These are phyloP conservation scores for Oryzias sinensis DNA, from an alignment of 2,797 vertebrate species.

Conservation along the genomic window DNA sequence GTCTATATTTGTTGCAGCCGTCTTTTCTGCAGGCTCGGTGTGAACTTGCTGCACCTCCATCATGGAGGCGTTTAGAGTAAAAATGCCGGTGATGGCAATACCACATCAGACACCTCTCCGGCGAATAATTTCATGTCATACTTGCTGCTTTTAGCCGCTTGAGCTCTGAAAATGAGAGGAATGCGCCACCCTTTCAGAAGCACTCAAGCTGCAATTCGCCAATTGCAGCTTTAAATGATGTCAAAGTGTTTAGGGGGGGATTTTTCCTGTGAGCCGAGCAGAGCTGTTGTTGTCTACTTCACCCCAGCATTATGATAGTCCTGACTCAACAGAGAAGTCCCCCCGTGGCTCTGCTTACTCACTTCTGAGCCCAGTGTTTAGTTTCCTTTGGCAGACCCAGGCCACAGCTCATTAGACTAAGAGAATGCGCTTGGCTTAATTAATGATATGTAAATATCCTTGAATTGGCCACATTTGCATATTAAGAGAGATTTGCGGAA, in stretches of 20 bases:
- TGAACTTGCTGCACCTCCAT: constrained; percentile 33
- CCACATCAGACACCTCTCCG: constrained; percentile 3
- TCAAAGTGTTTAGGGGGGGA: constrained; percentile 53
- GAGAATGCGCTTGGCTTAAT: constrained; percentile 99
- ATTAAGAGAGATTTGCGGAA: constrained; percentile 99
- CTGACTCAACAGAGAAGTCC: constrained; percentile 69
- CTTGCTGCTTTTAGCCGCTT: constrained; percentile 27
- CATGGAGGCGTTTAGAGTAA: constrained; percentile 22
- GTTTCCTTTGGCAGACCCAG: constrained; percentile 85
- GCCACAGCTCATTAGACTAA: constrained; percentile 98
- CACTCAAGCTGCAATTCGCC: constrained; percentile 11
- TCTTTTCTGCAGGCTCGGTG: constrained; percentile 12
- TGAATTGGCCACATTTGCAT: constrained; percentile 99
- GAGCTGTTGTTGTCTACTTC: constrained; percentile 58
- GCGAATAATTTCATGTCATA: constrained; percentile 42
- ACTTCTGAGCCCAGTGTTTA: constrained; percentile 69
- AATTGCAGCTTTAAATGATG: constrained; percentile 34
- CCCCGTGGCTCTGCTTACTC: constrained; percentile 70
- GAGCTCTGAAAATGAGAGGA: constrained; percentile 23
- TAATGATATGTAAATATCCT: constrained; percentile 99
- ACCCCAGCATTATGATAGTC: constrained; percentile 59
- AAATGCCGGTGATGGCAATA: constrained; percentile 25
- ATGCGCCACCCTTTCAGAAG: constrained; percentile 8
- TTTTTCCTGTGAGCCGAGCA: constrained; percentile 45
- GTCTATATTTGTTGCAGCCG: constrained; percentile 12